Base-by-base conservation (phyloP, 2,797 vertebrate genomes). In the Brachyalestes nurse region DNA sequence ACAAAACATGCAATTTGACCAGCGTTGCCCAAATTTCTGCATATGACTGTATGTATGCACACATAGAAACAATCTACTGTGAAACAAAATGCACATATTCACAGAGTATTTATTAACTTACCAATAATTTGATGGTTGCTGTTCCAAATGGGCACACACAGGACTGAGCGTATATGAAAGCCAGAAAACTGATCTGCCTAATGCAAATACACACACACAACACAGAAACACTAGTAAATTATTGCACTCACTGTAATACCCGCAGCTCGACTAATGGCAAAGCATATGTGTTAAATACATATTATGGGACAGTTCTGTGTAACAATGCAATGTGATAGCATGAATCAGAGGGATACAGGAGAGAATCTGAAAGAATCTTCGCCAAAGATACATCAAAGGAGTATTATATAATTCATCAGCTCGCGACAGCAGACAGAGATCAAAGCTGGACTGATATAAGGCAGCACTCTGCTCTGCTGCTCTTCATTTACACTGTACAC, bases 61-160 rank as follows among this genome's bases (percentile, higher is more conserved):
- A 45, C 10, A 45, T 12, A 45, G 9, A 45, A 45, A 8, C 42
- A 45, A 45, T 8, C 42, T 8, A 45, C 42, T 45, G 42, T 8
- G 10, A 8, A 45, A 45, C 42, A 45, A 45, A 45, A 45, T 45
- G 10, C 42, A 45, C 42, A 45, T 45, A 45, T 8, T 8, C 10
- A 45, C 42, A 5, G 19, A 47, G 28, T 17, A 57, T 38, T 65
- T 14, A 49, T 57, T 28, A 62, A 89, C 96, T 95, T 95, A 99
- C 98, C 98, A 28, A 99, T 99, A 92, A 99, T 99, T 93, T 99
- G 98, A 86, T 99, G 98, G 88, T 93, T 97, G 92, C 96, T 98
- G 91, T 99, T 99, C 98, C 98, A 99, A 90, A 99, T 99, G 45
- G 98, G 97, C 85, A 99, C 98, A 86, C 98, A 99, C 72, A 99